phyloP scores from a whole-genome alignment of 1,140 invertebrate species.

The Drosophila pseudoobscura region DNA sequence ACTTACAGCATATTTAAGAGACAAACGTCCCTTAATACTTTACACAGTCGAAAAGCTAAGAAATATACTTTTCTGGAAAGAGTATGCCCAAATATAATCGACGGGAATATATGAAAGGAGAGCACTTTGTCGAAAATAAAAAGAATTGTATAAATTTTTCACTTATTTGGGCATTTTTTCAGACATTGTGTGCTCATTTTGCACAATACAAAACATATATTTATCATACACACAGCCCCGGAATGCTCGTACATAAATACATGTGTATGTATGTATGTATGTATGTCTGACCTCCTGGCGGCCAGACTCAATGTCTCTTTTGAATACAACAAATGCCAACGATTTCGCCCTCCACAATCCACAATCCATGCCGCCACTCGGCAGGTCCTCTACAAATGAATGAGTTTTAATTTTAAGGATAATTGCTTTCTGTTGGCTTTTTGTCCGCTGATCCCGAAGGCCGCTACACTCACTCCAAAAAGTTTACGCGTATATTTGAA shows the following conservation, averaged over 20 bases:
- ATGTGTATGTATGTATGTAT: constrained; percentile 2
- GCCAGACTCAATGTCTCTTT: constrained; percentile 48
- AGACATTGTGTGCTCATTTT: constrained; percentile 71
- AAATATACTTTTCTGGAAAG: no score
- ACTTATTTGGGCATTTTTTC: constrained; percentile 61
- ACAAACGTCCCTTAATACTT: no score
- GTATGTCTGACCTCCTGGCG: constrained; percentile 22
- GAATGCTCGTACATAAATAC: constrained; percentile 5
- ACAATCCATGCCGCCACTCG: background rate
- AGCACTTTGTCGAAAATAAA: constrained; percentile 9
- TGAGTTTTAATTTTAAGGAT: constrained; percentile 81
- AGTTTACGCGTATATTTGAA: background rate
- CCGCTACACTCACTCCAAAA: background rate
- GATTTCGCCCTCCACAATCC: constrained; percentile 25
- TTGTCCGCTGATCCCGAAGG: constrained; percentile 15
- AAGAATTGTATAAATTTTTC: constrained; percentile 71
- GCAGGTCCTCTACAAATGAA: constrained; percentile 57
- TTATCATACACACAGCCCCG: constrained; percentile 12
- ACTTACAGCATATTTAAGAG: no score
- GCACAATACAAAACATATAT: constrained; percentile 27
- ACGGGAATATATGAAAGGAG: no score
- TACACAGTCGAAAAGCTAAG: no score
- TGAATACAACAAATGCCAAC: constrained; percentile 50
- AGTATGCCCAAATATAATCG: no score
- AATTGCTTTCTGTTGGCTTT: constrained; percentile 74